Percentiles rank a stretch among this genome's conserved stretches.
phyloP scores from a whole-genome alignment of 2,888 invertebrate species.

The Ichneumoninae sp. region DNA sequence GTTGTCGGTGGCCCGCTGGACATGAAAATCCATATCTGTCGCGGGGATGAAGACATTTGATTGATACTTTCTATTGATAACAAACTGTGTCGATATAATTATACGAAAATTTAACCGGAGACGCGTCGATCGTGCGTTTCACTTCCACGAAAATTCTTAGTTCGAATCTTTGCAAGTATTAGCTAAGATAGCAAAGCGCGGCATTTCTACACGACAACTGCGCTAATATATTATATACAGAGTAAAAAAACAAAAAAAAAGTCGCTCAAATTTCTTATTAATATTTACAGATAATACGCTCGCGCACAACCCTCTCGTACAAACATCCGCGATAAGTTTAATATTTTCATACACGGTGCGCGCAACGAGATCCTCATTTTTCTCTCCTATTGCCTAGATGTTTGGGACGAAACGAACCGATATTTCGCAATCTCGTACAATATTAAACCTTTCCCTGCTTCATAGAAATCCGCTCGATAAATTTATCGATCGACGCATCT shows the following conservation, averaged over 20 bases:
- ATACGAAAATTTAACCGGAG: constrained; percentile 36
- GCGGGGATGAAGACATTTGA: constrained; percentile 33
- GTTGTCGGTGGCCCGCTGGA: neutral
- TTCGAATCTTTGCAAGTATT: constrained; percentile 48
- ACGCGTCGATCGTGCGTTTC: constrained; percentile 41
- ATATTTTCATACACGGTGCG: constrained; percentile 6
- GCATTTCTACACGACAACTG: constrained; percentile 52
- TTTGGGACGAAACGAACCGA: constrained; percentile 41
- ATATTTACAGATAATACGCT: constrained; percentile 66
- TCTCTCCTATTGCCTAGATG: constrained; percentile 42
- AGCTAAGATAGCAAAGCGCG: constrained; percentile 62
- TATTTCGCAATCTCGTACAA: neutral
- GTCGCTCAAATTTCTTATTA: constrained; percentile 65
- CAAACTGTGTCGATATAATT: neutral
- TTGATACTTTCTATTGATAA: constrained; percentile 21
- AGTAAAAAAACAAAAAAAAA: constrained; percentile 65
- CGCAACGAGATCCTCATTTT: constrained; percentile 14
- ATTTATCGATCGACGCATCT: constrained; percentile 43
- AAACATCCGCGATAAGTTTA: neutral
- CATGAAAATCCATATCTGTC: neutral
- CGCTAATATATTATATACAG: constrained; percentile 64
- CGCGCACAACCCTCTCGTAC: constrained; percentile 32
- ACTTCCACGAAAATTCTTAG: constrained; percentile 57
- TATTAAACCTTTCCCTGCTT: neutral
- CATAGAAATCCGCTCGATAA: constrained; percentile 18